Conservation (phyloP, 2,888 invertebrate species). For the Folsomia candida region DNA sequence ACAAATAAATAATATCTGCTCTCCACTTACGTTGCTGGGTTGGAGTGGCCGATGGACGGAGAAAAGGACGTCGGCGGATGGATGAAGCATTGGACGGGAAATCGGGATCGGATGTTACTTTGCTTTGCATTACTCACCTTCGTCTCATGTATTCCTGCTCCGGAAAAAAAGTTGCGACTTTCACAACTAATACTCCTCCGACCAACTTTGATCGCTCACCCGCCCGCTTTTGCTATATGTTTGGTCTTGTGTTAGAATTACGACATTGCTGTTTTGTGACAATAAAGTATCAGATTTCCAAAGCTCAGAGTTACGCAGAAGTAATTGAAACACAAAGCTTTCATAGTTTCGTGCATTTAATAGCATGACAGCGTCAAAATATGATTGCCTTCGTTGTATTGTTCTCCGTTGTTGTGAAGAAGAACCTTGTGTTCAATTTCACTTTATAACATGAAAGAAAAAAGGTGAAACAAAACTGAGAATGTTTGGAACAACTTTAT, state of each 20-base stretch:
- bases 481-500: too few species aligned
- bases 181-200: background rate
- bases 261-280: background rate
- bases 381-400: too few species aligned
- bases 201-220: background rate
- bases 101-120: conserved; percentile 3
- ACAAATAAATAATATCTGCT: conserved; percentile 15
- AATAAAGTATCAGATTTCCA: background rate
- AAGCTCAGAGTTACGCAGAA: background rate
- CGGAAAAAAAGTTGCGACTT: background rate
- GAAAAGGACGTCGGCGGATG: too few species aligned
- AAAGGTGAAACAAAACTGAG: too few species aligned
- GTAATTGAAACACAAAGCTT: background rate
- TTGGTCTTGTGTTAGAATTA: background rate
- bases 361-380: background rate
- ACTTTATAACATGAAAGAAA: too few species aligned
- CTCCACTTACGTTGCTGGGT: background rate
- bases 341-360: background rate
- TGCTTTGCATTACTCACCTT: background rate
- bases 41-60: background rate
- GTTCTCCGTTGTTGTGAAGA: too few species aligned
- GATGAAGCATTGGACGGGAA: too few species aligned
- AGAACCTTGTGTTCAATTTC: too few species aligned
- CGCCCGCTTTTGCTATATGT: background rate
- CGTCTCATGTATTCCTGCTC: background rate